Evolutionary conservation across 2,797 vertebrate species (phyloP).

Genomic region (Cuculus canorus): DNA sequence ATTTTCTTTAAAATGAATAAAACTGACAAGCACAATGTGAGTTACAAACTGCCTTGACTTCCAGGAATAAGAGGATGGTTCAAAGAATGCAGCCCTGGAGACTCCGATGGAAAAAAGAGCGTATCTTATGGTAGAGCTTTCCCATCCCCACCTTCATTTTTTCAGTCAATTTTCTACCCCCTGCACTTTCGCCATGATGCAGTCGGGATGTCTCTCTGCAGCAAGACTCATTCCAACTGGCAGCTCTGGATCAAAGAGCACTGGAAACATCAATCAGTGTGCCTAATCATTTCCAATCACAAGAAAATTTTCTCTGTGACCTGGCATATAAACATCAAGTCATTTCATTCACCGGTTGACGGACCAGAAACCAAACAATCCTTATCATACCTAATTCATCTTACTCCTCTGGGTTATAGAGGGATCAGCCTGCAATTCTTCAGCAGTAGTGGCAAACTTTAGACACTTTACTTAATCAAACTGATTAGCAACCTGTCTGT

Average conservation of each 20-base stretch:
- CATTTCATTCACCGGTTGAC: conserved; percentile 52
- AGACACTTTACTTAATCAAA: conserved; percentile 53
- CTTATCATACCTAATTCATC: conserved; percentile 51
- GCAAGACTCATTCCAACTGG: conserved; percentile 52
- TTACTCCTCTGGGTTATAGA: conserved; percentile 4
- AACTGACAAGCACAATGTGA: neutral
- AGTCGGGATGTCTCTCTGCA: neutral
- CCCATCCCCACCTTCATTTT: neutral
- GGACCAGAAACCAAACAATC: conserved; percentile 60
- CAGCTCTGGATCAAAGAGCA: conserved; percentile 65
- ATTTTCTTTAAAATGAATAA: conserved; percentile 14
- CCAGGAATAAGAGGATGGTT: conserved; percentile 27
- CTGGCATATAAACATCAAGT: conserved; percentile 37
- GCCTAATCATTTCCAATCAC: conserved; percentile 50
- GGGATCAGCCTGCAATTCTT: conserved; percentile 31
- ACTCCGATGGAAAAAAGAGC: neutral
- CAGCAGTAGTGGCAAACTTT: conserved; percentile 35
- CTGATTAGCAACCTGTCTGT: conserved; percentile 50
- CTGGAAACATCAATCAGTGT: conserved; percentile 55
- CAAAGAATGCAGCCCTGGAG: neutral
- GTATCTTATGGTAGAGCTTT: neutral
- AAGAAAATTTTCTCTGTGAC: conserved; percentile 54
- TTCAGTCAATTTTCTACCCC: conserved; percentile 9
- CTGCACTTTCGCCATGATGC: neutral
- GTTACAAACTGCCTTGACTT: conserved; percentile 18